phyloP scores from a whole-genome alignment of 1,140 invertebrate species.

The Megathymus violae region DNA sequence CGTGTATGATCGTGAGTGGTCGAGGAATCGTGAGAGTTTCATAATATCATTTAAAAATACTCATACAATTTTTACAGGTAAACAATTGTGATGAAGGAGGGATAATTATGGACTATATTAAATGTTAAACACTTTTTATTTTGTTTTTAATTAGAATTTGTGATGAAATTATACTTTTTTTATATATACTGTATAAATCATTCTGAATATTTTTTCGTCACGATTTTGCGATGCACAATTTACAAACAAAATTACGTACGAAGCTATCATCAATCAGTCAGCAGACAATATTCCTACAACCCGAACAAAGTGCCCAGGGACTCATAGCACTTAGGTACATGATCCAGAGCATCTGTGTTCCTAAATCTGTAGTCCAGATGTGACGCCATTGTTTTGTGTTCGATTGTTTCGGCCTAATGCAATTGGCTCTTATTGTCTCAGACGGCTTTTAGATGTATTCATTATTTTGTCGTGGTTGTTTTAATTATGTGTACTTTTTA shows the following conservation, averaged over 20 bases:
- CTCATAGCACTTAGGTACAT: neutral
- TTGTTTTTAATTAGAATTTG: no score
- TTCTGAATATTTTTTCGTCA: no score
- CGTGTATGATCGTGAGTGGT: conserved; percentile 1
- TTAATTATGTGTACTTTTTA: no score
- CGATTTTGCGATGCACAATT: no score
- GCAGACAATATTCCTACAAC: neutral
- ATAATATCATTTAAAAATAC: neutral
- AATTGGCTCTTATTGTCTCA: neutral
- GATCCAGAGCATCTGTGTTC: conserved; percentile 11
- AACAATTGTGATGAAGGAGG: no score
- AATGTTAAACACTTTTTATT: no score
- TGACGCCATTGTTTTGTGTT: conserved; percentile 4
- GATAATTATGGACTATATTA: no score
- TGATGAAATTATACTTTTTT: no score
- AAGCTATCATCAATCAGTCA: neutral
- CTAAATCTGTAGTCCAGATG: conserved; percentile 25
- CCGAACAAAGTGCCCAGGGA: neutral
- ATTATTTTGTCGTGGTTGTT: neutral
- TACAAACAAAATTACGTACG: no score
- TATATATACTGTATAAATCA: no score
- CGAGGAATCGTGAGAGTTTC: neutral
- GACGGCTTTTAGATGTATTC: neutral
- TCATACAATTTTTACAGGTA: neutral
- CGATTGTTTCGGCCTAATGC: neutral